These are phyloP conservation scores for Drosophila nr. perissopoda DNA, from an alignment of 2,888 invertebrate genomes.

Conservation along the genomic window DNA sequence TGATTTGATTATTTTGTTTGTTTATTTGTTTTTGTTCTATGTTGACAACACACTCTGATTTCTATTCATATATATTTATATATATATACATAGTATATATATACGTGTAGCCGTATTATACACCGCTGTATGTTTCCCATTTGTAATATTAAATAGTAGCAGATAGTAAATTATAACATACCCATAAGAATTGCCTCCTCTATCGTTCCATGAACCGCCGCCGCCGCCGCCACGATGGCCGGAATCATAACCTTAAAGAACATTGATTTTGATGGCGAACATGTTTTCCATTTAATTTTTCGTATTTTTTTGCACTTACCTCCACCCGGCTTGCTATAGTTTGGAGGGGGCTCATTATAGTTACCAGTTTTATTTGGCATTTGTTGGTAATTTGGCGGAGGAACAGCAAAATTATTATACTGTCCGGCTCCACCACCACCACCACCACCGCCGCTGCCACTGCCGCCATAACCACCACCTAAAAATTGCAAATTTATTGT, in stretches of 20 bases:
- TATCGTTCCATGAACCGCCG: conserved; percentile 75
- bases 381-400: conserved; percentile 84
- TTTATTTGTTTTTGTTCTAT: conserved; percentile 7
- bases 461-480: conserved; percentile 73
- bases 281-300: neutral
- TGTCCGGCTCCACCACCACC: conserved; percentile 74
- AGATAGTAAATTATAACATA: conserved; percentile 73
- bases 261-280: conserved; percentile 13
- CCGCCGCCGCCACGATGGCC: conserved; percentile 75
- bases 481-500: conserved; percentile 17
- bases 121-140: conserved; percentile 21
- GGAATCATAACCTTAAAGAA: conserved; percentile 81
- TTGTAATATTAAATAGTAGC: conserved; percentile 18
- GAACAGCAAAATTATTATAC: conserved; percentile 84
- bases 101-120: conserved; percentile 18
- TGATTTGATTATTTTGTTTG: conserved; percentile 5
- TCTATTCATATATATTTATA: neutral
- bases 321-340: conserved; percentile 79
- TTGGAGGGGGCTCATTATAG: conserved; percentile 83
- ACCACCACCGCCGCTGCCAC: conserved; percentile 59
- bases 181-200: conserved; percentile 82
- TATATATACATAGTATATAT: neutral
- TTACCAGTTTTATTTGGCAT: conserved; percentile 80
- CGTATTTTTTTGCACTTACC: conserved; percentile 61
- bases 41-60: conserved; percentile 37